phyloP scores from a whole-genome alignment of 2,888 invertebrate species.

The Eretmocerus hayati region DNA sequence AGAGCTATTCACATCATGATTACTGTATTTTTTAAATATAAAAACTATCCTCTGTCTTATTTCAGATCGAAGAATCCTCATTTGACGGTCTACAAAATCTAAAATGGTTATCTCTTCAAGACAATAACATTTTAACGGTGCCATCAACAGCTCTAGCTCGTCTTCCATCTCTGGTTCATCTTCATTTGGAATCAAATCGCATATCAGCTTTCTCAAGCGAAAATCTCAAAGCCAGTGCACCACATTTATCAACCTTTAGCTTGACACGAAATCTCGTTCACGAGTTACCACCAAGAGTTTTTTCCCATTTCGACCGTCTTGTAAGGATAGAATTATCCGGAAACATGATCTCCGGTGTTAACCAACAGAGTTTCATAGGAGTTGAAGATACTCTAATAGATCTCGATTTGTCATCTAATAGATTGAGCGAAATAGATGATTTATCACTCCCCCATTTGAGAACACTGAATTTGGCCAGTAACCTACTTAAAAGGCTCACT shows the following conservation, averaged over 20 bases:
- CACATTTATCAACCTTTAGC: slow-evolving; percentile 62
- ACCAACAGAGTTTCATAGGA: slow-evolving; percentile 69
- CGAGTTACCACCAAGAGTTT: slow-evolving; percentile 74
- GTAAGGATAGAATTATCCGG: slow-evolving; percentile 70
- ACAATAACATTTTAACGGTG: slow-evolving; percentile 80
- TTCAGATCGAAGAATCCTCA: slow-evolving; percentile 79
- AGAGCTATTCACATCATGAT: too few species aligned
- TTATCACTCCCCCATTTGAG: slow-evolving; percentile 60
- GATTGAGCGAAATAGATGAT: slow-evolving; percentile 61
- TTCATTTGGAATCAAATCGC: slow-evolving; percentile 79
- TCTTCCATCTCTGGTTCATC: slow-evolving; percentile 64
- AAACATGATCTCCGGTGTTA: slow-evolving; percentile 66
- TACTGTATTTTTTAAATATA: too few species aligned
- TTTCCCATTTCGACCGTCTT: slow-evolving; percentile 69
- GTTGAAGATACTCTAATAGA: slow-evolving; percentile 66
- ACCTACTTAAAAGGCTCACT: slow-evolving; percentile 67
- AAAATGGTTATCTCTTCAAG: slow-evolving; percentile 70
- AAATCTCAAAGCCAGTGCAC: slow-evolving; percentile 66
- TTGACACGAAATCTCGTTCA: slow-evolving; percentile 79
- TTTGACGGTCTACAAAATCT: slow-evolving; percentile 75
- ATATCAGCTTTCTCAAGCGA: slow-evolving; percentile 79
- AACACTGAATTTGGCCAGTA: slow-evolving; percentile 71
- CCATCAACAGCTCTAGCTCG: slow-evolving; percentile 77
- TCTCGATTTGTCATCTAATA: slow-evolving; percentile 68
- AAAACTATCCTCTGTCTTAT: too few species aligned